Percentiles rank a stretch among this genome's conserved stretches.
Conservation (phyloP, 2,888 invertebrate genomes). For the Harpalus rubripes region DNA sequence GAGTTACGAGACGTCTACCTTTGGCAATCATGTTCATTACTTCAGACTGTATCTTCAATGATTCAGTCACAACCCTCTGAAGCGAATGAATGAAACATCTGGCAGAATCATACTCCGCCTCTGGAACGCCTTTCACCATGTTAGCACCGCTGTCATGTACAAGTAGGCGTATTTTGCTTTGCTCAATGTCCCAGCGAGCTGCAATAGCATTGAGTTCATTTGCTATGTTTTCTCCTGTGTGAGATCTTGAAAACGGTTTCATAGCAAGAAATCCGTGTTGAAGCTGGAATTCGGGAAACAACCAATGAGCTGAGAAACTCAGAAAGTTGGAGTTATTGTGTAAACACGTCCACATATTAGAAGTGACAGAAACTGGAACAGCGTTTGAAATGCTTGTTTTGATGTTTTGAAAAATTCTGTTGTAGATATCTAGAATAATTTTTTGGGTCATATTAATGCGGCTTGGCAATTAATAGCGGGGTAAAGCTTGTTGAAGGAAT, state of each 20-base stretch:
- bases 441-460: constrained; percentile 66
- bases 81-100: constrained; percentile 69
- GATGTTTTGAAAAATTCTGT: constrained; percentile 69
- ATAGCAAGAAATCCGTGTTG: constrained; percentile 64
- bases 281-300: constrained; percentile 36
- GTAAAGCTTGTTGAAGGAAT: constrained; percentile 70
- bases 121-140: constrained; percentile 67
- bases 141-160: constrained; percentile 68
- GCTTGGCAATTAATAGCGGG: constrained; percentile 70
- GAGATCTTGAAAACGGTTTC: constrained; percentile 67
- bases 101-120: constrained; percentile 66
- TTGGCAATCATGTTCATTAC: constrained; percentile 66
- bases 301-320: constrained; percentile 56
- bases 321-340: constrained; percentile 67
- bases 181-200: constrained; percentile 71
- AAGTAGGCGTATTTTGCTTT: constrained; percentile 70
- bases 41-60: constrained; percentile 71
- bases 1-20: constrained; percentile 71
- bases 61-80: constrained; percentile 68
- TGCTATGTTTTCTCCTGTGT: constrained; percentile 70
- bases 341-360: constrained; percentile 70
- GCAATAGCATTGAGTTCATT: constrained; percentile 70
- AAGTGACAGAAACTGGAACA: constrained; percentile 69
- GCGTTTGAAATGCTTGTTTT: constrained; percentile 69
- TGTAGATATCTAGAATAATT: constrained; percentile 65